Evolutionary conservation across 2,888 invertebrate genomes (phyloP).

Genomic region (Epinotia ramella): DNA sequence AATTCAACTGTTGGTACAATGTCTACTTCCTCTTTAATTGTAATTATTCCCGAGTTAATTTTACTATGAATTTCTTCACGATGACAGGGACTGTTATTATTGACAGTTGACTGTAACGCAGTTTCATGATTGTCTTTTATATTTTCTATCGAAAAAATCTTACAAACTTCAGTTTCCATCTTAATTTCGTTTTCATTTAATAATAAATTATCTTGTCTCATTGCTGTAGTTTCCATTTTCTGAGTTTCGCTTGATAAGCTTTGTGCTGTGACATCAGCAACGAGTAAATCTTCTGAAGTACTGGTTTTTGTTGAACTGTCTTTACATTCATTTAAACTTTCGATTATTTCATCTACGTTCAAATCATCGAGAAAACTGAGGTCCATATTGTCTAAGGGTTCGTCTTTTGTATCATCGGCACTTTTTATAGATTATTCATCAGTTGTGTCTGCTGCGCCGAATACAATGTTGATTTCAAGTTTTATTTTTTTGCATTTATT

Average conservation of each 20-base stretch:
- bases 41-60: not conserved
- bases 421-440: conserved; percentile 47
- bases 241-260: not conserved
- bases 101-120: not conserved
- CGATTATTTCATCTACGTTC: conserved; percentile 70
- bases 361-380: conserved; percentile 73
- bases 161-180: not conserved
- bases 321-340: conserved; percentile 58
- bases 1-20: not conserved
- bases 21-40: not conserved
- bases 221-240: not conserved
- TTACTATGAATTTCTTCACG: not conserved
- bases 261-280: not conserved
- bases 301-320: conserved; percentile 32
- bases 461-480: conserved; percentile 62
- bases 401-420: conserved; percentile 47
- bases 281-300: not conserved
- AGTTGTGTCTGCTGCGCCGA: conserved; percentile 44
- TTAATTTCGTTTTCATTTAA: not conserved
- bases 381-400: conserved; percentile 53
- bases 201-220: not conserved
- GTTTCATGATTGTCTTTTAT: conserved; percentile 2
- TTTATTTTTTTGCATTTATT: conserved; percentile 56
- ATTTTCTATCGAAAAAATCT: not conserved
- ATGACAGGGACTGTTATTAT: not conserved